Evolutionary conservation across 2,113 vertebrate species (phyloP).

Genomic region (Dasypus novemcinctus): DNA sequence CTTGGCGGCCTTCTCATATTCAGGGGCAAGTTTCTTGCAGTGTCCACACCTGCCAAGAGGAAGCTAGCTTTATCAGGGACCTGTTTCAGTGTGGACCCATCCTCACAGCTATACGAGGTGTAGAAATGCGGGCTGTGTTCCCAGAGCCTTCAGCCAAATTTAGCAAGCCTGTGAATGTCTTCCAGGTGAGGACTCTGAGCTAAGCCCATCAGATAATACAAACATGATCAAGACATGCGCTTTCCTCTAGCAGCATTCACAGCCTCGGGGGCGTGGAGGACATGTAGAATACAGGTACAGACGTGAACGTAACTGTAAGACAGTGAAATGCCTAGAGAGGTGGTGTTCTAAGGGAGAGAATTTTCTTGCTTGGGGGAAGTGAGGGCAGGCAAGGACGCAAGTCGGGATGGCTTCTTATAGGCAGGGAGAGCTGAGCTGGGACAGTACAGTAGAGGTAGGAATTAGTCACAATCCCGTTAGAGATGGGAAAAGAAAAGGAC

Average conservation of each 20-base stretch:
- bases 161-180: neutral
- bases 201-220: neutral
- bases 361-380: neutral
- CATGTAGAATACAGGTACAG: fast-evolving
- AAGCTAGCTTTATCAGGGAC: neutral
- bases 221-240: neutral
- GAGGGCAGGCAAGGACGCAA: neutral
- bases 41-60: slow-evolving; percentile 92
- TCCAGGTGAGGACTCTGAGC: fast-evolving
- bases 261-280: fast-evolving
- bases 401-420: neutral
- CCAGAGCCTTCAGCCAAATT: neutral
- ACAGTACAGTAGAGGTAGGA: fast-evolving
- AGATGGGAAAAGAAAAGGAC: too few species aligned
- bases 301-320: neutral
- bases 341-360: neutral
- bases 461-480: neutral
- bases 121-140: neutral
- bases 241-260: too few species aligned
- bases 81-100: fast-evolving
- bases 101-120: neutral
- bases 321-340: neutral
- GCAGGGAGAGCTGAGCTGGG: neutral
- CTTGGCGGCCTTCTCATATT: slow-evolving; percentile 96
- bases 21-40: slow-evolving; percentile 96